Evolutionary conservation across 2,113 vertebrate genomes (phyloP).

Genomic region (Pachycephala philippinensis): DNA sequence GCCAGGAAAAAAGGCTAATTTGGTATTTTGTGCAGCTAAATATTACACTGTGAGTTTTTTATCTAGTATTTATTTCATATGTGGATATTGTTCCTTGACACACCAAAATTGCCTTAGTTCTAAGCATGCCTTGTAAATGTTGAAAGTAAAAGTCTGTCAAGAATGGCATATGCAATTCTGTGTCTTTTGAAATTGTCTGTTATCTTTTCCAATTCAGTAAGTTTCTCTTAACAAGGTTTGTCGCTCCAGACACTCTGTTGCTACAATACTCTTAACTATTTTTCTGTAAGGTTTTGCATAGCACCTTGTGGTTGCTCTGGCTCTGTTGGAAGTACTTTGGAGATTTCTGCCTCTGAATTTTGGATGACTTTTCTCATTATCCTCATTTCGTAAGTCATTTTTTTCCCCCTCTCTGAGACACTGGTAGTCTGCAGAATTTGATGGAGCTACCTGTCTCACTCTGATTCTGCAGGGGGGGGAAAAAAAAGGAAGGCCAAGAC

Average conservation of each 20-base stretch:
- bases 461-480: rapidly evolving
- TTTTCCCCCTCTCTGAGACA: rapidly evolving
- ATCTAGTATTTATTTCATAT: background rate
- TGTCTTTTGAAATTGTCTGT: background rate
- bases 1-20: background rate
- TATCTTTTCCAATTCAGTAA: background rate
- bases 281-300: background rate
- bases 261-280: background rate
- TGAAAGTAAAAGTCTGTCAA: background rate
- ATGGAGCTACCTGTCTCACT: background rate
- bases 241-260: background rate
- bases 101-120: background rate
- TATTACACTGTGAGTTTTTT: background rate
- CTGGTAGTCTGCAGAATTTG: background rate
- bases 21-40: background rate
- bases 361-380: background rate
- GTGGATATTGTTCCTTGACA: background rate
- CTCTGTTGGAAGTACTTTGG: background rate
- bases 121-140: background rate
- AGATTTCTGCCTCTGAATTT: background rate
- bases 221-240: background rate
- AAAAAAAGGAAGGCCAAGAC: background rate
- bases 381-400: background rate
- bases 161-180: background rate
- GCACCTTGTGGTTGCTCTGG: background rate